These are phyloP conservation scores for Oncorhynchus nerka DNA, from an alignment of 2,113 vertebrate species.

Conservation along the genomic window DNA sequence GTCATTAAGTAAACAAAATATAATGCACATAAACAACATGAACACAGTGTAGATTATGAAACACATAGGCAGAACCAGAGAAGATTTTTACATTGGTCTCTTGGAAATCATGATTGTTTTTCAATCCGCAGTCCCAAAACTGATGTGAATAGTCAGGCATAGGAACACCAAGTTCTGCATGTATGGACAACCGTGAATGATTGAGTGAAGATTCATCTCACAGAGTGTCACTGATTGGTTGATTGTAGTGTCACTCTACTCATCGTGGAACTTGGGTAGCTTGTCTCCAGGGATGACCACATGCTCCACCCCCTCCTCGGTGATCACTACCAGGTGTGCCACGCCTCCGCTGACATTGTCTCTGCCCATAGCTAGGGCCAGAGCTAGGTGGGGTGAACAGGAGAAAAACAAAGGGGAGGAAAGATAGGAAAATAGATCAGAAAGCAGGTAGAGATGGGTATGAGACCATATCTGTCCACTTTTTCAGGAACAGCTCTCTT, in stretches of 20 bases:
- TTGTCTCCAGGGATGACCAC: slow-evolving; percentile 71
- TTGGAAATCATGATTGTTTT: no score
- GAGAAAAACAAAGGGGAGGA: neutral
- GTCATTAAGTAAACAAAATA: no score
- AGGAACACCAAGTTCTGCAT: no score
- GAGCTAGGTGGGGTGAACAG: slow-evolving; percentile 47
- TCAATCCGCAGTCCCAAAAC: no score
- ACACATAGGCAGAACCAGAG: no score
- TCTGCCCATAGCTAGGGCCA: slow-evolving; percentile 73
- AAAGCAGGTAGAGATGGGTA: neutral
- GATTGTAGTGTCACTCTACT: slow-evolving; percentile 30
- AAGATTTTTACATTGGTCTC: no score
- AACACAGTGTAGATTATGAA: no score
- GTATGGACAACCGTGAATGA: neutral
- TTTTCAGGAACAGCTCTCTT: no score
- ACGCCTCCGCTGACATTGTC: slow-evolving; percentile 76
- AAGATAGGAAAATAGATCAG: neutral
- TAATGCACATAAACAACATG: no score
- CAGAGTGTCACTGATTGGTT: neutral
- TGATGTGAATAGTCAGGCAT: no score
- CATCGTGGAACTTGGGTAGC: slow-evolving; percentile 67
- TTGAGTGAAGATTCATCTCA: neutral
- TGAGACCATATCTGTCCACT: neutral
- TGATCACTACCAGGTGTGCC: slow-evolving; percentile 70
- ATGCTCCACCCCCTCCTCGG: slow-evolving; percentile 64